phyloP scores from a whole-genome alignment of 2,888 invertebrate species.

The Fabriciana adippe region DNA sequence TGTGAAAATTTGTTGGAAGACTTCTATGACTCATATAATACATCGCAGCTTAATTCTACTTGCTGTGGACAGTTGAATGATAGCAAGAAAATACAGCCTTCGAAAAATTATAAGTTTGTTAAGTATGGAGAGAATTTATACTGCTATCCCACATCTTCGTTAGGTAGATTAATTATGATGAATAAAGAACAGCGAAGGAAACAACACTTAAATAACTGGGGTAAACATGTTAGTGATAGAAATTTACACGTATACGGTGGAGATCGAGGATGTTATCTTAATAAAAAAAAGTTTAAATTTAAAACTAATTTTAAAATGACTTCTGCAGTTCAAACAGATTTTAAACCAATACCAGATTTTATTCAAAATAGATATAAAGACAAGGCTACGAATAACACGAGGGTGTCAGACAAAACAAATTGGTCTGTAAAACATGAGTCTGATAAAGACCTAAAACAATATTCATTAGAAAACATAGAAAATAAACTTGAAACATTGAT shows the following conservation, averaged over 20 bases:
- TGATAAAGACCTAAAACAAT: conserved; percentile 39
- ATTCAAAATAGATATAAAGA: conserved; percentile 11
- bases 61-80: conserved; percentile 10
- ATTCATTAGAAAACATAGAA: conserved; percentile 54
- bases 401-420: neutral
- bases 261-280: neutral
- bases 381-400: conserved; percentile 20
- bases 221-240: conserved; percentile 19
- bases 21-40: conserved; percentile 42
- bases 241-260: conserved; percentile 7
- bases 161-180: conserved; percentile 48
- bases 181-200: conserved; percentile 43
- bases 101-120: neutral
- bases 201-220: conserved; percentile 8
- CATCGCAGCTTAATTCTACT: conserved; percentile 4
- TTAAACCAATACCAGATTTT: conserved; percentile 1
- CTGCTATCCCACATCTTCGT: conserved; percentile 57
- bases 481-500: conserved; percentile 58
- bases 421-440: conserved; percentile 21
- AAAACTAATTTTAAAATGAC: conserved; percentile 21
- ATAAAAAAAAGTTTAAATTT: conserved; percentile 1
- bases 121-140: conserved; percentile 40
- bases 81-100: neutral
- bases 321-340: conserved; percentile 35
- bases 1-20: conserved; percentile 50